Base-by-base conservation (phyloP, 2,113 vertebrate genomes). In the Colaptes auratus region DNA sequence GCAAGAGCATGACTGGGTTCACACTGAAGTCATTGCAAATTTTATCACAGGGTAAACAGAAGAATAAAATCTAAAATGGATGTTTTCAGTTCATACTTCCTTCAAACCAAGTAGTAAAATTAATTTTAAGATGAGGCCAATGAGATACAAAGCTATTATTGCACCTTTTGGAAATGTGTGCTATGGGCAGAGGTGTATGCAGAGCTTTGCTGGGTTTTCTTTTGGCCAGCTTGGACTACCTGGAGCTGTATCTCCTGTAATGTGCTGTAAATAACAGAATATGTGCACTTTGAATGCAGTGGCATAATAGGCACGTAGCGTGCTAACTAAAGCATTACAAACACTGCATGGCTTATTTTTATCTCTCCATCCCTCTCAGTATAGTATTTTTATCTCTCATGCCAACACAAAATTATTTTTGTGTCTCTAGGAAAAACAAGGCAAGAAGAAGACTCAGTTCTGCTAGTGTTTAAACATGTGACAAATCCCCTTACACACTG, bases 331-430 rank as follows among this genome's bases (percentile, higher is more conserved):
- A 92, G 89, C 85, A 80, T 48, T 74, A 89, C 76, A 80, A 92
- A 69, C 10, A 33, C 75, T 61, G 53, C 64, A n/a, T 9, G 69
- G 52, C 64, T 93, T 93, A 93, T 93, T 97, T 96, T 95, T 92
- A 70, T 91, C 72, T 70, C 88, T 20, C 58, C 0, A 30, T 77
- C 72, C 82, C 86, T 67, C 88, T 80, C 76, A 67, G 78, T 61
- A 56, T 10, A 82, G 90, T 74, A 86, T 88, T 96, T 95, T 96
- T 91, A 81, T 92, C 82, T 83, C 82, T 86, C 80, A 42, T 1
- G 36, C 69, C 79, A 90, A 78, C 86, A 78, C 31, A 75, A 86
- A 88, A 74, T 77, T 88, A 81, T 86, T 95, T 95, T 92, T 75
- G 61, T 65, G 48, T 64, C 65, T 90, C 56, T 55, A 78, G 30